Evolutionary conservation across 2,888 invertebrate species (phyloP).

Genomic region (Trypoxylon attenuatum): DNA sequence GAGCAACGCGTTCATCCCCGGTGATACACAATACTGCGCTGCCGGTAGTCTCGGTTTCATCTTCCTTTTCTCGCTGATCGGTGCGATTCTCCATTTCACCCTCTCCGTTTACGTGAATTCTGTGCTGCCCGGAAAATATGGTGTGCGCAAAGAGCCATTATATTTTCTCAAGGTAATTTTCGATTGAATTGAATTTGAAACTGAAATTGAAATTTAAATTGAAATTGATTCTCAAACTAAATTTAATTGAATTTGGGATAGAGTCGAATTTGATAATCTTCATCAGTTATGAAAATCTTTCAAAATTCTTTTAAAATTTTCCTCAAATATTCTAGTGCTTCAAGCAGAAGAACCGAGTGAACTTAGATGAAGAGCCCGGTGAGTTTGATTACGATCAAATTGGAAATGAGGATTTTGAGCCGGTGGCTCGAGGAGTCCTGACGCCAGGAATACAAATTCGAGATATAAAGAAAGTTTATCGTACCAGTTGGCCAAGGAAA

Average conservation of each 20-base stretch:
- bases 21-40: slow-evolving; percentile 50
- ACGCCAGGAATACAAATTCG: slow-evolving; percentile 76
- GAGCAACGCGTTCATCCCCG: slow-evolving; percentile 73
- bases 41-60: slow-evolving; percentile 78
- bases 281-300: neutral
- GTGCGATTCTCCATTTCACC: slow-evolving; percentile 82
- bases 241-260: too few relatives aligned
- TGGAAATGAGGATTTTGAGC: slow-evolving; percentile 69
- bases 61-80: slow-evolving; percentile 83
- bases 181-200: too few relatives aligned
- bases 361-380: slow-evolving; percentile 53
- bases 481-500: slow-evolving; percentile 56
- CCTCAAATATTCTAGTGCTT: slow-evolving; percentile 45
- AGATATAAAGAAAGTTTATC: slow-evolving; percentile 74
- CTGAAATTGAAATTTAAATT: too few relatives aligned
- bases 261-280: too few relatives aligned
- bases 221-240: too few relatives aligned
- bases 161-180: slow-evolving; percentile 76
- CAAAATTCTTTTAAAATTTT: neutral
- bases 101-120: slow-evolving; percentile 91
- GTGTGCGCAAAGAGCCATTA: slow-evolving; percentile 88
- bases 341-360: slow-evolving; percentile 65
- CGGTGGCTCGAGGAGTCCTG: slow-evolving; percentile 56
- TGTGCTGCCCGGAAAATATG: slow-evolving; percentile 89
- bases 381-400: slow-evolving; percentile 57